Evolutionary conservation across 2,113 vertebrate genomes (phyloP).

Genomic region (Coptodon rendalli): DNA sequence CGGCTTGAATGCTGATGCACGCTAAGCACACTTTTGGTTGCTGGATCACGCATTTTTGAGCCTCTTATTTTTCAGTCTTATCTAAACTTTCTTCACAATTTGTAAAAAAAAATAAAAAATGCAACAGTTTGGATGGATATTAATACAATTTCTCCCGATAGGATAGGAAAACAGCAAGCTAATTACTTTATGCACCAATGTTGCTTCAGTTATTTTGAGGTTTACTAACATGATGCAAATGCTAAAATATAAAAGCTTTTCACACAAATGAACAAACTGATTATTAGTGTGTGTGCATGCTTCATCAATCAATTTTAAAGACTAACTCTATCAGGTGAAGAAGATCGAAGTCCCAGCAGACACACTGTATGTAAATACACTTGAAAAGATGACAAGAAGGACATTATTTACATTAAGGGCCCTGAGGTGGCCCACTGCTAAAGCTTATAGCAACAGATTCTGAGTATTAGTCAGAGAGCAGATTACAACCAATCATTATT

Average conservation of each 20-base stretch:
- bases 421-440: neutral
- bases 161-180: neutral
- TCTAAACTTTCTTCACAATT: neutral
- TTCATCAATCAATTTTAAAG: neutral
- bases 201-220: neutral
- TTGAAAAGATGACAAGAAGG: neutral
- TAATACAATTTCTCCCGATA: neutral
- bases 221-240: neutral
- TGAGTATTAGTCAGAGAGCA: constrained; percentile 35
- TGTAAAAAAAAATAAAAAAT: neutral
- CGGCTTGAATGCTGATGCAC: neutral
- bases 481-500: constrained; percentile 79
- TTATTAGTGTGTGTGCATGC: neutral
- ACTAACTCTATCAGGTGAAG: neutral
- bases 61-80: neutral
- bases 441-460: constrained; percentile 9
- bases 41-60: neutral
- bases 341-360: neutral
- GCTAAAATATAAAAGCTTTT: neutral
- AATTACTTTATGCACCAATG: neutral
- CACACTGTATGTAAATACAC: neutral
- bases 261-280: neutral
- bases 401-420: neutral
- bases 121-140: neutral
- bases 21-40: neutral